Base-by-base conservation (phyloP, 2,797 vertebrate species). In the Acanthis flammea region DNA sequence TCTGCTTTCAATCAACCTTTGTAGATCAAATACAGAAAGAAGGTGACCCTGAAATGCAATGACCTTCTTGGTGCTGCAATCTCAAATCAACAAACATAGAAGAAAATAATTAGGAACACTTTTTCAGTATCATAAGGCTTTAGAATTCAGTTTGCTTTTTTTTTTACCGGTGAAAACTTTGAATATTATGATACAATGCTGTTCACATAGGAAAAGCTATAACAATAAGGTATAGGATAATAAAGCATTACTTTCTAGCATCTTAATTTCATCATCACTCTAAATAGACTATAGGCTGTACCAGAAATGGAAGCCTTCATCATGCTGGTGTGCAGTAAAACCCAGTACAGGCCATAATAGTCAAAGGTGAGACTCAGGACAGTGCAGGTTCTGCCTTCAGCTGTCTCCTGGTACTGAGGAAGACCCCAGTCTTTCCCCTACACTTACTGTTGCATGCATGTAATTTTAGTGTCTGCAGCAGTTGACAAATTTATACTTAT, bases 1-100 rank as follows among this genome's bases (percentile, higher is more conserved):
- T 83, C 31, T 88, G 44, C 54, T 86, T 96, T 88, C 84, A 76
- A 7, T 63, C 81, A 90, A 4, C 48, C 41, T 90, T 90, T 88
- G 62, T 76, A 94, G 88, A 78, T 86, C n/a, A 83, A 48, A 76
- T 50, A 71, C 23, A 58, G 65, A 78, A 79, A 68, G 14, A 91
- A 84, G 23, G 54, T 93, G 81, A 95, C 75, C 33, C 47, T 89
- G 91, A 86, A 68, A 88, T 55, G 9, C 65, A 72, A 5, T 25
- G 33, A 79, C 75, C 57, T 82, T 82, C 63, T 71, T 75, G 31
- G 44, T 39, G 22, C 73, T 80, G 47, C 42, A 85, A n/a, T 80
- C 66, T 82, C 61, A 77, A 87, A 83, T 61, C 53, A 71, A 83
- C 63, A 92, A 79, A 78, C 16, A 25, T 7, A 53, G 33, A 82